phyloP scores from a whole-genome alignment of 2,113 vertebrate genomes.

The Onychostruthus taczanowskii region DNA sequence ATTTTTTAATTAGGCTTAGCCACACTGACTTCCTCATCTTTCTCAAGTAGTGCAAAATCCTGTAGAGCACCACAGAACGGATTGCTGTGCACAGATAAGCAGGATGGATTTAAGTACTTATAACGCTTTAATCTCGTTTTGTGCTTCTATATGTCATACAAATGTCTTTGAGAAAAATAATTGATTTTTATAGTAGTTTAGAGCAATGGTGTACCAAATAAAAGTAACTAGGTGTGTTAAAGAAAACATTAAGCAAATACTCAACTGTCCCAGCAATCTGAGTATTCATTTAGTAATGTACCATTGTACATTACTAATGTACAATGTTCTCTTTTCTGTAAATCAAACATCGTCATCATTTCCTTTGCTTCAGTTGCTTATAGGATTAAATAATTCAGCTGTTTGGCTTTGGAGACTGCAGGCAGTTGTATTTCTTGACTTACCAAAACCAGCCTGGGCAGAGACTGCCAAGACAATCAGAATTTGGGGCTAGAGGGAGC shows the following conservation, averaged over 20 bases:
- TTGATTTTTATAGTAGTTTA: not conserved
- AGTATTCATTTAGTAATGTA: not conserved
- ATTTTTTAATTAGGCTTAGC: slow-evolving; percentile 24
- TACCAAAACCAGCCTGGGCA: not conserved
- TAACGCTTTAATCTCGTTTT: not conserved
- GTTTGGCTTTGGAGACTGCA: not conserved
- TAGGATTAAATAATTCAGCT: not conserved
- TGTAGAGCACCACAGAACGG: not conserved
- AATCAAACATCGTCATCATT: not conserved
- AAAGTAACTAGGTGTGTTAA: not conserved
- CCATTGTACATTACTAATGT: too few relatives aligned
- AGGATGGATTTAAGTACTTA: slow-evolving; percentile 7
- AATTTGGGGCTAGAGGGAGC: not conserved
- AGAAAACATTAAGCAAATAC: not conserved
- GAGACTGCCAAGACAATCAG: not conserved
- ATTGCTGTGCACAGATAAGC: slow-evolving; percentile 4
- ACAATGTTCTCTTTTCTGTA: not conserved
- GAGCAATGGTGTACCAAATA: not conserved
- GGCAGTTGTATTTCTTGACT: not conserved
- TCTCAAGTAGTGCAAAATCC: not conserved
- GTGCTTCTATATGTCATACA: not conserved
- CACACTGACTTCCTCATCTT: not conserved
- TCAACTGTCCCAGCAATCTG: not conserved
- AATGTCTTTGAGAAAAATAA: not conserved
- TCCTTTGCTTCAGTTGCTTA: not conserved